Base-by-base conservation (phyloP, 1,140 invertebrate species). In the Eciton burchellii region DNA sequence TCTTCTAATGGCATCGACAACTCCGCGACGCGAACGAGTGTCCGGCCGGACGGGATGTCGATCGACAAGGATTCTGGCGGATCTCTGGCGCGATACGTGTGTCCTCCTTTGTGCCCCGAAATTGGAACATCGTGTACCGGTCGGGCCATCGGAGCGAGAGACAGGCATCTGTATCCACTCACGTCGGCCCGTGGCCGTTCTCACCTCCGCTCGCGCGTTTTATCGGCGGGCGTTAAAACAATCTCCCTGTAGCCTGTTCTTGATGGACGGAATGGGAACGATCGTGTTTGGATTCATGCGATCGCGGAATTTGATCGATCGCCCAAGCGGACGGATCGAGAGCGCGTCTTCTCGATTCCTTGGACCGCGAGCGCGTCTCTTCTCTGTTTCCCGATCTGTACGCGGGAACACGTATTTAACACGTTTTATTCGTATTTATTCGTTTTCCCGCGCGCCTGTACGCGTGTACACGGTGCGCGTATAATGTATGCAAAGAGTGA, bases 51-150 rank as follows among this genome's bases (percentile, higher is more conserved):
- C 26, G 63, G 54, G 12, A 35, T 35, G 35, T 19, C 74, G 54
- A 81, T 81, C 65, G 54, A 81, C 41, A 41, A 65, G 73, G 12
- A 66, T 79, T 45, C 45, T 41, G 52, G 68, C 52, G 59, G 65
- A 62, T 81, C 76, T 60, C 43, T 62, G 43, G 73, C 74, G 43
- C 56, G 16, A 60, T 81, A 81, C 26, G 52, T 19, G 52, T 81
- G 45, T 60, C 26, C 57, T 84, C 54, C 76, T 54, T 81, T 57
- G 43, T 60, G 62, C 47, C 4, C 5, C 49, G 52, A 84, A 87
- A 88, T 88, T 88, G 77, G 86, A 74, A 88, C 85, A 87, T 70
- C 77, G 72, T 56, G 77, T 84, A 71, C 45, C 83, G 65, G 54
- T 62, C 57, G 14, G 76, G 16, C 29, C 72, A 62, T 66, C 57